A percentile compares a stretch with the other conserved stretches of the same genome.
These are phyloP conservation scores for Eremophila alpestris DNA, from an alignment of 2,797 vertebrate species.

Conservation along the genomic window DNA sequence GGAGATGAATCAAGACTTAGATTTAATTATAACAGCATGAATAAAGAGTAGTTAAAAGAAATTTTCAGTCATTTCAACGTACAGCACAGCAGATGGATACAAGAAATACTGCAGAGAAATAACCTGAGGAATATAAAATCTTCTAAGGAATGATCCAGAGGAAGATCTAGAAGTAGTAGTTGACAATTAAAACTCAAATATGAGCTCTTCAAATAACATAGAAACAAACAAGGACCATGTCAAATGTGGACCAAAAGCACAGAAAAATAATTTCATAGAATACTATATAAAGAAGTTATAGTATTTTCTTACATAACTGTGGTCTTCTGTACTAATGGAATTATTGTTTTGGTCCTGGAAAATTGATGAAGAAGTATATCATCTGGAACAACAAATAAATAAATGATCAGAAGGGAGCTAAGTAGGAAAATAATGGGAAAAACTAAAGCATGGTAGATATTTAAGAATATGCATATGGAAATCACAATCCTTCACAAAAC, in stretches of 20 bases:
- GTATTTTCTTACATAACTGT: neutral
- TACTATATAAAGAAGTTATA: neutral
- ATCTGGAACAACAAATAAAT: neutral
- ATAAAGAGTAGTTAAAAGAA: neutral
- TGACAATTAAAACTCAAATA: neutral
- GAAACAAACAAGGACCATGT: neutral
- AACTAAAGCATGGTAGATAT: neutral
- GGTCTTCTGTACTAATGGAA: neutral
- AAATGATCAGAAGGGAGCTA: neutral
- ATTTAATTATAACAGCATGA: slow-evolving; percentile 5
- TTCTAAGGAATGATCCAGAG: neutral
- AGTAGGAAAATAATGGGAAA: neutral
- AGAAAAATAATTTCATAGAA: neutral
- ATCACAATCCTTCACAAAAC: neutral
- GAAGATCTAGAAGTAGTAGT: neutral
- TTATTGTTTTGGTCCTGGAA: neutral
- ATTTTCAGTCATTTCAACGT: neutral
- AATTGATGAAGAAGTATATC: neutral
- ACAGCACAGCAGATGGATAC: neutral
- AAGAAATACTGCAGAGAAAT: neutral
- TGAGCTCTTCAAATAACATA: neutral
- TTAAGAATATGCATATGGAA: neutral
- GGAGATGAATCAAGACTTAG: neutral
- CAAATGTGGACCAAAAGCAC: neutral
- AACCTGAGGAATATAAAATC: neutral